Evolutionary conservation across 1,140 invertebrate genomes (phyloP).

Genomic region (Phenacoccus solenopsis): DNA sequence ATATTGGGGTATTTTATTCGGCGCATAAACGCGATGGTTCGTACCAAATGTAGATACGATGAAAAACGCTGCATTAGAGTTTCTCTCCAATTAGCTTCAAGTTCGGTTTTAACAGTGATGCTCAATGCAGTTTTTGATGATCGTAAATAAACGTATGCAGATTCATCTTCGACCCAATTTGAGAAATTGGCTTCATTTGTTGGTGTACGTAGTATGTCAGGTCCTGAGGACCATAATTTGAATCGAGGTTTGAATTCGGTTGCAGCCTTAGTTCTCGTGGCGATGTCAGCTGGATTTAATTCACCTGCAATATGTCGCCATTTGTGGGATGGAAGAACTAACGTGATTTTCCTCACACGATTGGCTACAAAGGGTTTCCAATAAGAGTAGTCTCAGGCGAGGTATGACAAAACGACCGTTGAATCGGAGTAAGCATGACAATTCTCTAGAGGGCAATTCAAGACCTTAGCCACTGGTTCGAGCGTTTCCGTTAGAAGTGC

Average conservation of each 20-base stretch:
- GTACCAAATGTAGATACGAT: no score
- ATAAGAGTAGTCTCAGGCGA: conserved; percentile 25
- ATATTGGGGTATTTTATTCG: background rate
- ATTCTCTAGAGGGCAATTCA: conserved; percentile 15
- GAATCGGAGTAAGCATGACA: conserved; percentile 30
- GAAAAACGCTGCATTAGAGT: no score
- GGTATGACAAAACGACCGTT: conserved; percentile 32
- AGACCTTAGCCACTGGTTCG: background rate
- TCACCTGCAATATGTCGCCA: conserved; percentile 31
- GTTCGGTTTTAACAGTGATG: no score
- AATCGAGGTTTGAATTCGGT: background rate
- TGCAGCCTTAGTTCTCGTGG: conserved; percentile 29
- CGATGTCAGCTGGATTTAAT: conserved; percentile 35
- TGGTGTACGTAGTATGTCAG: background rate
- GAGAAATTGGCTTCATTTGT: no score
- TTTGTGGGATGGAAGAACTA: conserved; percentile 18
- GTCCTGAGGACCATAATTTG: conserved; percentile 24
- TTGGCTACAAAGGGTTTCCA: conserved; percentile 34
- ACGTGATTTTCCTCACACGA: conserved; percentile 31
- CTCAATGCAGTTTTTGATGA: no score
- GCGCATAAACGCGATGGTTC: background rate
- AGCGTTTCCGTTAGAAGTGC: conserved; percentile 27
- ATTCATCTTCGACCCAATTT: no score
- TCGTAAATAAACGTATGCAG: no score
- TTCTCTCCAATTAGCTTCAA: no score